Conservation (phyloP, 2,888 invertebrate genomes). For the Abrostola triplasia region DNA sequence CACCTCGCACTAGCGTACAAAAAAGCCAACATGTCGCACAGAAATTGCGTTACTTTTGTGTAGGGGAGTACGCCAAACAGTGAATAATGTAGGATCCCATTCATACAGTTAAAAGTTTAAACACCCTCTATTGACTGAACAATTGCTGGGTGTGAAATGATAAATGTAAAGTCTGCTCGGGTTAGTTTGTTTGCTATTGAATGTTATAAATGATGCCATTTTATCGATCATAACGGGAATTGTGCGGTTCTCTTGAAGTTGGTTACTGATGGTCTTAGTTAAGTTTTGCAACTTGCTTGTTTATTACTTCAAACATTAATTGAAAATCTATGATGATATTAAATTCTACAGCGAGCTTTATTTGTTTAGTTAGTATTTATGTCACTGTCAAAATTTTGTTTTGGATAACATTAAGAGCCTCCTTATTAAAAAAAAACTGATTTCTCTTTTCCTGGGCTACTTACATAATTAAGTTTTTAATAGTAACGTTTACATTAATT, state of each 20-base stretch:
- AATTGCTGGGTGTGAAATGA: conserved; percentile 77
- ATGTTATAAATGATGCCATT: conserved; percentile 45
- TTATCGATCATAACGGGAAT: conserved; percentile 31
- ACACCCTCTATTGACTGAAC: conserved; percentile 82
- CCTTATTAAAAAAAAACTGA: too few species aligned
- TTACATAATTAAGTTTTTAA: too few species aligned
- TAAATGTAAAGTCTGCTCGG: conserved; percentile 70
- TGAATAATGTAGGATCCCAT: conserved; percentile 82
- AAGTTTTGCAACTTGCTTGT: neutral
- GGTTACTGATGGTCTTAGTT: conserved; percentile 7
- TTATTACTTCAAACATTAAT: too few species aligned
- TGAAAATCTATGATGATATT: too few species aligned
- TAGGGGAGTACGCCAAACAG: conserved; percentile 76
- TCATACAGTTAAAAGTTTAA: conserved; percentile 83
- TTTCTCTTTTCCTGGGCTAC: too few species aligned
- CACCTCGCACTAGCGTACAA: conserved; percentile 64
- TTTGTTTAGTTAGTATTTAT: too few species aligned
- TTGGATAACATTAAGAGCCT: too few species aligned
- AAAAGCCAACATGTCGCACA: conserved; percentile 75
- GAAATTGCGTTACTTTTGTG: conserved; percentile 70
- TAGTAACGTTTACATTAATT: too few species aligned
- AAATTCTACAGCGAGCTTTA: too few species aligned
- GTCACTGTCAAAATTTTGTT: too few species aligned
- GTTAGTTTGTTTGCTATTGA: conserved; percentile 52
- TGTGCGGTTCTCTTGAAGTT: conserved; percentile 24